Percentiles rank a stretch among this genome's conserved stretches.
These are phyloP conservation scores for Hypotaenidia philippensis DNA, from an alignment of 2,797 vertebrate genomes.

Conservation along the genomic window DNA sequence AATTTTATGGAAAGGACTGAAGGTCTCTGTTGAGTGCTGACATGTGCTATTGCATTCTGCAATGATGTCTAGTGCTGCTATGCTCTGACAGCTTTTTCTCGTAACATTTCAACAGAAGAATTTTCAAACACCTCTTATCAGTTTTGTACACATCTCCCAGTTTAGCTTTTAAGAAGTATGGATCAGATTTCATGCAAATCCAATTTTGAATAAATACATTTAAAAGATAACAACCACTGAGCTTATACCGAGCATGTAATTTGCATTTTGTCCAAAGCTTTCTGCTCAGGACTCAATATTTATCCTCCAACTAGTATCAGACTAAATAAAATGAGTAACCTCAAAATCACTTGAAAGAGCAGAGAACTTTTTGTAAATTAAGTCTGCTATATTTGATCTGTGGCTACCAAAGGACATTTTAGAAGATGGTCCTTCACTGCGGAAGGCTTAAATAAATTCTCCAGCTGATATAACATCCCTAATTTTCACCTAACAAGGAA, in stretches of 20 bases:
- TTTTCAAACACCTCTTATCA: not conserved
- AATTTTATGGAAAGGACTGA: not conserved
- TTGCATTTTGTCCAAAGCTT: not conserved
- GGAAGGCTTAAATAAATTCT: not conserved
- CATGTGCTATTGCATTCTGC: not conserved
- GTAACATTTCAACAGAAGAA: not conserved
- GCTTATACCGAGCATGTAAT: not conserved
- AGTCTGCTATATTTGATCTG: not conserved
- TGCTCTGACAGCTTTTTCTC: not conserved
- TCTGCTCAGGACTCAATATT: not conserved
- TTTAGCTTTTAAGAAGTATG: not conserved
- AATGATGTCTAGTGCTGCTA: not conserved
- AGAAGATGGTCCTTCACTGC: not conserved
- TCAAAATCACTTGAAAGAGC: not conserved
- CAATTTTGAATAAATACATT: not conserved
- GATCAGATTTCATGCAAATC: not conserved
- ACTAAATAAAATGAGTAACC: not conserved
- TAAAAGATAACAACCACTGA: not conserved
- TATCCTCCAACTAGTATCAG: not conserved
- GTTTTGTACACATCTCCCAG: not conserved
- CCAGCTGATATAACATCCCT: not conserved
- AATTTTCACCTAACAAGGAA: not conserved
- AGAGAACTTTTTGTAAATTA: not conserved
- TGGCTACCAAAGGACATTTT: not conserved
- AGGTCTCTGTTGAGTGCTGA: not conserved